Conservation (phyloP, 2,797 vertebrate species). For the Rhinogobio ventralis region DNA sequence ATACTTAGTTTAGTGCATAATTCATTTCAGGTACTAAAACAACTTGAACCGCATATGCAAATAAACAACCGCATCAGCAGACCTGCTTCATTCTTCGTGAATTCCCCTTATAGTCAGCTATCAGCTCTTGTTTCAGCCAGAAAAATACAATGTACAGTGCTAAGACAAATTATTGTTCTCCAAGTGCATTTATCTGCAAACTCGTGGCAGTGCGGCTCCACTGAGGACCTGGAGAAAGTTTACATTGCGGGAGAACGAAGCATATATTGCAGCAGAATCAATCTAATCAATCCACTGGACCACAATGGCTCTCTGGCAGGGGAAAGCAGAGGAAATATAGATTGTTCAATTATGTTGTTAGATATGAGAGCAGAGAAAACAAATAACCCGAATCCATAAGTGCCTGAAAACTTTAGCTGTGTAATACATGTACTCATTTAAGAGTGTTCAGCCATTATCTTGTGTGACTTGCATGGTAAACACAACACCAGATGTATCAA, state of each 20-base stretch:
- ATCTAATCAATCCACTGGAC: slow-evolving; percentile 58
- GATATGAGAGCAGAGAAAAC: slow-evolving; percentile 58
- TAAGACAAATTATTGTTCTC: slow-evolving; percentile 17
- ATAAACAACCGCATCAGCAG: background rate
- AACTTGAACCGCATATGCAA: background rate
- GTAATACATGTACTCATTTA: slow-evolving; percentile 53
- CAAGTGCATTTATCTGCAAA: slow-evolving; percentile 32
- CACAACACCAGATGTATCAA: slow-evolving; percentile 31
- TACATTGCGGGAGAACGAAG: slow-evolving; percentile 44
- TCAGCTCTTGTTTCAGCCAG: slow-evolving; percentile 12
- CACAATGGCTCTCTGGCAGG: slow-evolving; percentile 51
- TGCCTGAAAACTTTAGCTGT: slow-evolving; percentile 52
- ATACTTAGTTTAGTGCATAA: background rate
- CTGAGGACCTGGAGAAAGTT: slow-evolving; percentile 48
- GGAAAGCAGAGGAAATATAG: slow-evolving; percentile 54
- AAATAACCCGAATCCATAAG: slow-evolving; percentile 52
- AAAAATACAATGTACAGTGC: slow-evolving; percentile 16
- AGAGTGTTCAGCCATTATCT: slow-evolving; percentile 41
- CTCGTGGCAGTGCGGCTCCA: slow-evolving; percentile 14
- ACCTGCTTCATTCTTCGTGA: background rate
- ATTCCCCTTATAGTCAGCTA: background rate
- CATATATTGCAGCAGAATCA: slow-evolving; percentile 52
- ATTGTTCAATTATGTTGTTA: slow-evolving; percentile 61
- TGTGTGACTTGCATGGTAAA: slow-evolving; percentile 32
- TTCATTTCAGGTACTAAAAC: background rate